Evolutionary conservation across 1,140 invertebrate genomes (phyloP), one percentile per base, ranked within the genome.

Genomic region (Triops cancriformis): DNA sequence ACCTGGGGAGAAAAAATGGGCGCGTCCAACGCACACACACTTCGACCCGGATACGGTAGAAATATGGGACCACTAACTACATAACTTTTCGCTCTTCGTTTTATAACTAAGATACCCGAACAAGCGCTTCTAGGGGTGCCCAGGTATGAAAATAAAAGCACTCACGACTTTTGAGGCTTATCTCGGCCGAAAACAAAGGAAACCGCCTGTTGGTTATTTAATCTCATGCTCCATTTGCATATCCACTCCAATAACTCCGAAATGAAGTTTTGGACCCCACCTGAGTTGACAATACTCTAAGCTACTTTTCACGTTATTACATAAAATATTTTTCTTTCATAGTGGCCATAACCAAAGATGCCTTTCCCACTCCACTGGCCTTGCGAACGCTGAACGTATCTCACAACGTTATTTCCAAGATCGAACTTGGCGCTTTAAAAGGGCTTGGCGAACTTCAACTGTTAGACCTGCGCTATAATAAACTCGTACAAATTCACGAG

Each of bases 331-430:
- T 5, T 78, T 27, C 18, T 23, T 23, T 27, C 74, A 42, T 43
- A 79, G 12, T 26, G 12, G 37, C 51, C 27, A 77, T 81, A 76
- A 26, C 51, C n/a, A 72, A 76, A 45, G 79, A 78, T 28, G 77
- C 80, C 18, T 82, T 83, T 74, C 77, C 79, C 0, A 79, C 80
- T 43, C 79, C 80, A 12, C 72, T 78, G 5, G 80, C 74, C 23
- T 85, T 96, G 41, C 88, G 92, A 81, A 86, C 88, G 78, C 88
- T 96, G 45, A 91, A 94, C 85, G 85, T 95, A 4, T 91, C 90
- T 80, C 86, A 89, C 23, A 96, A 96, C 85, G 87, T 90, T 82
- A 87, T 96, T 79, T 86, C 87, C 4, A 86, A 86, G 28, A 89
- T 96, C 64, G 92, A 94, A 81, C 91, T 91, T 26, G 89, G 88